Percentiles rank a stretch among this genome's conserved stretches.
These are phyloP conservation scores for Myotis vivesi DNA, from an alignment of 2,797 vertebrate genomes.

Conservation along the genomic window DNA sequence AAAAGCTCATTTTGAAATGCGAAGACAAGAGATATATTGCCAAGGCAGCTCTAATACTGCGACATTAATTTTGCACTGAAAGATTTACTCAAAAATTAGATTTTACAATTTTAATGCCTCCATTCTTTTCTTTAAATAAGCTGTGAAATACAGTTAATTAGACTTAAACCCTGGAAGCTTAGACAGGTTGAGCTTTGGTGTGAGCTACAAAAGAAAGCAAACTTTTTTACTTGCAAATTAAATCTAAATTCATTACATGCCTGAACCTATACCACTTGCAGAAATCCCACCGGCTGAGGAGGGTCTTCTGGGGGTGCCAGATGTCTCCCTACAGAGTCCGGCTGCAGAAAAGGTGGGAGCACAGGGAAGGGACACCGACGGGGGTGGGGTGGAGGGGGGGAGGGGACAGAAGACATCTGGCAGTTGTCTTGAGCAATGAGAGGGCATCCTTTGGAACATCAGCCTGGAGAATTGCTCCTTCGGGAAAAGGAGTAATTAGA, in stretches of 20 bases:
- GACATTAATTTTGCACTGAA: conserved; percentile 89
- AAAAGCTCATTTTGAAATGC: conserved; percentile 88
- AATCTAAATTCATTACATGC: conserved; percentile 84
- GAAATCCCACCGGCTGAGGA: conserved; percentile 74
- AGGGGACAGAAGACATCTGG: neutral
- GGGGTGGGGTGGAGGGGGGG: neutral
- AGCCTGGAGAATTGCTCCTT: neutral
- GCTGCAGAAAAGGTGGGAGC: neutral
- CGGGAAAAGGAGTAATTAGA: neutral
- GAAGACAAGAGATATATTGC: conserved; percentile 88
- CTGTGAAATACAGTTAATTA: conserved; percentile 90
- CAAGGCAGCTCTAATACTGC: conserved; percentile 85
- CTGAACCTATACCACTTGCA: conserved; percentile 75
- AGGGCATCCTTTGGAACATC: neutral
- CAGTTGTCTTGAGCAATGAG: neutral
- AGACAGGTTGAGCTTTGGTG: conserved; percentile 84
- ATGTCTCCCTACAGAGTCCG: conserved; percentile 55
- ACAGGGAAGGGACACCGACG: neutral
- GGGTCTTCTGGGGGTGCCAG: conserved; percentile 64
- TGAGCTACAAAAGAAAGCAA: conserved; percentile 86
- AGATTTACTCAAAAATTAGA: conserved; percentile 91
- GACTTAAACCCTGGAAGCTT: conserved; percentile 88
- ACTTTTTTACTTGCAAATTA: conserved; percentile 88
- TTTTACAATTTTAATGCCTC: conserved; percentile 89
- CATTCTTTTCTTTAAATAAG: conserved; percentile 90